Evolutionary conservation across 2,888 invertebrate genomes (phyloP), one percentile per base, ranked within the genome.

Genomic region (Trypoxylon attenuatum): DNA sequence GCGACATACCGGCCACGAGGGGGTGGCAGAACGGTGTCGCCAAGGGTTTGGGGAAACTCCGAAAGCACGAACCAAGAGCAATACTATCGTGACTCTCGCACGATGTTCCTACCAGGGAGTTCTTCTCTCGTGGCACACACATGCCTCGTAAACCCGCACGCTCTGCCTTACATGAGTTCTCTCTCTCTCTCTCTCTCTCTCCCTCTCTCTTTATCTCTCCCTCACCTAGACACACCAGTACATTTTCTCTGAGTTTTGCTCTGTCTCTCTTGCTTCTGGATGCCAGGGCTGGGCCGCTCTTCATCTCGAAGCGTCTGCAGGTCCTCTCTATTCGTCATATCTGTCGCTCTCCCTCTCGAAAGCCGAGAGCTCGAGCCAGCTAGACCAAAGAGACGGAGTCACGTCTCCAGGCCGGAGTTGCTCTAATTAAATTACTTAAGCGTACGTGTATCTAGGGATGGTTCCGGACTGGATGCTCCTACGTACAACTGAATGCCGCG

Each of bases 391-490:
- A 81, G 85, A 84, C 84, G 81, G 77, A 85, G 85, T 85, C 86
- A 86, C 86, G 86, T 86, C 84, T 84, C 77, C 77, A 83, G 81
- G 76, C 83, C 81, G 80, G 83, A 85, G 85, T 85, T 83, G 84
- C 83, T 84, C 86, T 86, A 86, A 86, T 86, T 86, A 85, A 86
- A 86, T 86, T 86, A 86, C 86, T 85, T 85, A 86, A 84, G 84
- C 84, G 86, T 83, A 85, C 86, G 86, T 86, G 85, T 86, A 85
- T 84, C 83, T 76, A 72, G 77, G 78, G 79, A 77, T 79, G 81
- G 81, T 79, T 82, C 79, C 66, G 69, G 75, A 62, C 75, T 73
- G 74, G 76, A 77, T 79, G 77, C 76, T 73, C 61, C 69, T 69
- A 71, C 75, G 71, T 76, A 80, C 72, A 78, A 72, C 73, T 72